Evolutionary conservation across 2,888 invertebrate species (phyloP), one percentile per base, ranked within the genome.

Genomic region (Girardia tigrina): DNA sequence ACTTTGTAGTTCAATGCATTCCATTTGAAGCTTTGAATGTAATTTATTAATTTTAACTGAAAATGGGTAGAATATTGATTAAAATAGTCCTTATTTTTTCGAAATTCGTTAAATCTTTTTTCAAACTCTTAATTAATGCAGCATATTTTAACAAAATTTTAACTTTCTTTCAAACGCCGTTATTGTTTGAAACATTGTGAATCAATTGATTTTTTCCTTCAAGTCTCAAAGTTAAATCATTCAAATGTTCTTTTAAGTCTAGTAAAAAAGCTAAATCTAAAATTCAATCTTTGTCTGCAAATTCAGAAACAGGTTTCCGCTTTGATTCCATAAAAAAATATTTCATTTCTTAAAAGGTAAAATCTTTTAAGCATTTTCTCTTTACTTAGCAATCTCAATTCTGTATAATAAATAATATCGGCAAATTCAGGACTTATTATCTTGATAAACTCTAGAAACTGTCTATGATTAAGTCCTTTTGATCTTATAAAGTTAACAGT

Each of bases 401-500:
- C 26, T n/a, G 70, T 23, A 70, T 16, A 70, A 70, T 70, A 70
- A 23, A 70, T 26, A 26, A 70, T 23, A 70, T 70, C 70, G 6
- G 23, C 23, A 70, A 23, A 70, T 70, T 70, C n/a, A n/a, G 70
- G 8, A n/a, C 26, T 23, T 20, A 23, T 27, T 23, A 8, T 28
- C n/a, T 27, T 28, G n/a, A 71, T 2, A 28, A 71, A 71, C 26
- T 71, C 28, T n/a, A 26, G 71, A 23, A 71, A 71, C 20, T 71
- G 71, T 23, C 71, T 27, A 28, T 71, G 71, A 71, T 71, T 4
- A 71, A 71, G 71, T 27, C 71, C 28, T 71, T 28, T 71, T 4
- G 71, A 4, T 23, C 71, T 27, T 27, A 71, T 71, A 71, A 71
- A 71, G 28, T 71, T 71, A 28, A 71, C 20, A 20, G 28, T 71